Evolutionary conservation across 1,140 invertebrate species (phyloP).

Genomic region (Cotesia chilonis): DNA sequence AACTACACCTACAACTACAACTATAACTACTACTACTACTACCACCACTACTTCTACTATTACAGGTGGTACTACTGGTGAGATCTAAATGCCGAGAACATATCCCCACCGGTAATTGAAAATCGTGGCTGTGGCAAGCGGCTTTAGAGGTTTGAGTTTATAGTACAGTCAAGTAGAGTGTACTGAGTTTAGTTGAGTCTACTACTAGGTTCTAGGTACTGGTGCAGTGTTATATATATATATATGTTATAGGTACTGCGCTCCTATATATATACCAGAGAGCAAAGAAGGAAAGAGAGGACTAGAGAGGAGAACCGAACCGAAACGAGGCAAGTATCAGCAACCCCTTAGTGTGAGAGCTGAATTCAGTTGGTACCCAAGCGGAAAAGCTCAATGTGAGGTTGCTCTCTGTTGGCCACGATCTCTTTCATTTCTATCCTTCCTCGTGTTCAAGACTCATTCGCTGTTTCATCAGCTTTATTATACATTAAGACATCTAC

Average conservation of each 20-base stretch:
- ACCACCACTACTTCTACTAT: too few relatives aligned
- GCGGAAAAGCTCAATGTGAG: slow-evolving; percentile 19
- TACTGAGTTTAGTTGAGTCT: not conserved
- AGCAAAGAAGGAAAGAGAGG: slow-evolving; percentile 8
- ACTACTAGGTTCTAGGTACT: not conserved
- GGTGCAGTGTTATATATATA: slow-evolving; percentile 1
- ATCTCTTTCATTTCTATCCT: not conserved
- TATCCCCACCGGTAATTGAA: slow-evolving; percentile 42
- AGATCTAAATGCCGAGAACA: slow-evolving; percentile 40
- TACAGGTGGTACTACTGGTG: slow-evolving; percentile 25
- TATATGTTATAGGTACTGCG: not conserved
- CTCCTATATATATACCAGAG: too few relatives aligned
- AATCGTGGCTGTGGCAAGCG: slow-evolving; percentile 42
- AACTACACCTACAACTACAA: too few relatives aligned
- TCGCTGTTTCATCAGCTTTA: not conserved
- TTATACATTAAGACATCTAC: not conserved
- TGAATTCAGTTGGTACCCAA: slow-evolving; percentile 32
- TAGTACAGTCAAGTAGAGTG: too few relatives aligned
- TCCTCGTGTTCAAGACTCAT: not conserved
- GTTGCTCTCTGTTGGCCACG: slow-evolving; percentile 1
- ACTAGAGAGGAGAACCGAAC: not conserved
- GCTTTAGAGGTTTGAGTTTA: slow-evolving; percentile 12
- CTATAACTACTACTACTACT: too few relatives aligned
- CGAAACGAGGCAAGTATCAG: not conserved
- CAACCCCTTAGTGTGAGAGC: slow-evolving; percentile 12